Base-by-base conservation (phyloP, 2,113 vertebrate genomes). In the Hemichromis elongatus region DNA sequence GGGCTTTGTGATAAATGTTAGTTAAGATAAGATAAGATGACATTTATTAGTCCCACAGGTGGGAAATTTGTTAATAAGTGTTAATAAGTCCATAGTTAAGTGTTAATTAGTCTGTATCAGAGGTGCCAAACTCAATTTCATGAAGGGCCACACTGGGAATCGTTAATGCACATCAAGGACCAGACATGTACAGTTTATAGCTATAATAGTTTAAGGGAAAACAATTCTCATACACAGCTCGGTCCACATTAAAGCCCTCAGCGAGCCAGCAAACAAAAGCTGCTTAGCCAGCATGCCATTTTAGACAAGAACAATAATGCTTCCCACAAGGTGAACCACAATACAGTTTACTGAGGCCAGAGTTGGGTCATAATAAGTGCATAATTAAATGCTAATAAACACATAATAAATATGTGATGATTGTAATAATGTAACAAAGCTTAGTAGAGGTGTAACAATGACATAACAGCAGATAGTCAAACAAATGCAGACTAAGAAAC, bases 361-460 rank as follows among this genome's bases (percentile, higher is more conserved):
- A 45, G 18, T 11, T 73, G 42, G 42, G 24, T 50, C 6, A 28
- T 47, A 26, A 45, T 10, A 26, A 26, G 13, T 2, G 13, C 5
- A 0, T 0, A 10, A 47, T 70, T 3, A 47, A 47, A 16, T 7
- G 40, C 0, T 2, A 18, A 47, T 11, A 70, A 26, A 26, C 21
- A 26, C 8, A 45, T 45, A 6, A 68, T 9, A 0, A 16, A 42
- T 70, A 26, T 26, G 63, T 45, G 21, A 18, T 0, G 18, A 3
- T 21, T 70, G n/a, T 6, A 26, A 28, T 6, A 70, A 45, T 18
- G 14, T 70, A 70, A 26, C 13, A 45, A 45, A 70, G 21, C 21
- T 70, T 70, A 70, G 37, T 26, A 68, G n/a, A 18, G 63, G 13
- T 18, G 8, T 70, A 26, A 42, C 37, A 0, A 8, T 45, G 7